These are phyloP conservation scores for Lacanobia oleracea DNA, from an alignment of 2,888 invertebrate genomes.

Conservation along the genomic window DNA sequence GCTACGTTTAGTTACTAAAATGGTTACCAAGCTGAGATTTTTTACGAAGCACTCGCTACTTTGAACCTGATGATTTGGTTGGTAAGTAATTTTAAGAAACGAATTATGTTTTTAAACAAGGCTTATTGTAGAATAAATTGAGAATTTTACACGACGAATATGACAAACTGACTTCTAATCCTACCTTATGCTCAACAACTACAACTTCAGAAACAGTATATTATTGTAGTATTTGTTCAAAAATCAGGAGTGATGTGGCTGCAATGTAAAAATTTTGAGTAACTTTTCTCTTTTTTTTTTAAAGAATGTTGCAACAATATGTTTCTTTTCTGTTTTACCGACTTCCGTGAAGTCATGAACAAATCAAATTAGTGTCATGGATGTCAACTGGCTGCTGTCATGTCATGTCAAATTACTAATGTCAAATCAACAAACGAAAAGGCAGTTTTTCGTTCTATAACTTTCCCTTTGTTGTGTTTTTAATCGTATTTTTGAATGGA, in stretches of 20 bases:
- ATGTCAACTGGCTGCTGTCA: conserved; percentile 7
- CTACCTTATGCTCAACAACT: too few relatives aligned
- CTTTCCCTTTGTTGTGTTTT: conserved; percentile 40
- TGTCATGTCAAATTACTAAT: conserved; percentile 47
- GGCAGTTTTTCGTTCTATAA: conserved; percentile 3
- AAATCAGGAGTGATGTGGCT: not conserved
- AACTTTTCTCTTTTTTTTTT: too few relatives aligned
- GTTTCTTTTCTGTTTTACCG: conserved; percentile 21
- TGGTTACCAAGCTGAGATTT: not conserved
- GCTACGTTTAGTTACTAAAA: not conserved
- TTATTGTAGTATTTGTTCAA: too few relatives aligned
- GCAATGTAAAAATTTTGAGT: not conserved
- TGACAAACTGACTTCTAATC: too few relatives aligned
- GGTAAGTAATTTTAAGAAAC: too few relatives aligned
- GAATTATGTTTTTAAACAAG: too few relatives aligned
- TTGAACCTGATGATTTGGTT: too few relatives aligned
- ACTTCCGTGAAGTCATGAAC: conserved; percentile 22
- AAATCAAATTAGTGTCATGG: not conserved
- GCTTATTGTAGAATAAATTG: too few relatives aligned
- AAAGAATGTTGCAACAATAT: conserved; percentile 8
- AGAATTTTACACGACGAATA: too few relatives aligned
- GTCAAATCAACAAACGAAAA: conserved; percentile 57
- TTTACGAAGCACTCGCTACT: too few relatives aligned
- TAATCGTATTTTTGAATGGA: conserved; percentile 59
- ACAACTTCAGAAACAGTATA: too few relatives aligned